Evolutionary conservation across 2,797 vertebrate species (phyloP).

Genomic region (Sebastes steindachneri): DNA sequence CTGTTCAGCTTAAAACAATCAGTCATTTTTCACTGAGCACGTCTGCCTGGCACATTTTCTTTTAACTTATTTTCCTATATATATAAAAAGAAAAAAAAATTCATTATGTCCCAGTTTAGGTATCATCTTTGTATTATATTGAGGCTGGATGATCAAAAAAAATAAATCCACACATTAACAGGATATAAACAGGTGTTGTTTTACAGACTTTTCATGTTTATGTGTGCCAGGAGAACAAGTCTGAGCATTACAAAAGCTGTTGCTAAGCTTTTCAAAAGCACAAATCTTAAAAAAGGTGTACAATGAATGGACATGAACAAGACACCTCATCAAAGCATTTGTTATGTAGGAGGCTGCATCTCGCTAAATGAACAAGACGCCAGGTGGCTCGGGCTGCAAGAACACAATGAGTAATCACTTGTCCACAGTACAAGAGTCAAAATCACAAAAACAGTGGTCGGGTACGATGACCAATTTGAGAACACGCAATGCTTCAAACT

Average conservation of each 20-base stretch:
- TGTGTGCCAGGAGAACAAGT: neutral
- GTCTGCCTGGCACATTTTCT: neutral
- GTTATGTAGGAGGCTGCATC: conserved; percentile 55
- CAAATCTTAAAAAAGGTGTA: conserved; percentile 12
- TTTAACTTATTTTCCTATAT: neutral
- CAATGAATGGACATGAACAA: conserved; percentile 3
- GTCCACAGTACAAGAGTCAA: conserved; percentile 28
- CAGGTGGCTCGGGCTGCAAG: conserved; percentile 47
- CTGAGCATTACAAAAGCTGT: neutral
- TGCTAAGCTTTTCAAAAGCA: conserved; percentile 2
- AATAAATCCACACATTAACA: neutral
- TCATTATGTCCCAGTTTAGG: too few species aligned
- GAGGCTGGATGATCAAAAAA: neutral
- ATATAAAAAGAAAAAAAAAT: neutral
- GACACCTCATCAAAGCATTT: conserved; percentile 43
- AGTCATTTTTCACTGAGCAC: neutral
- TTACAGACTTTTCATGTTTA: neutral
- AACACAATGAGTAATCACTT: conserved; percentile 52
- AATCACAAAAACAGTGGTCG: neutral
- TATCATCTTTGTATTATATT: neutral
- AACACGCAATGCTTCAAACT: neutral
- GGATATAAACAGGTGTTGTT: neutral
- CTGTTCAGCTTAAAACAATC: neutral
- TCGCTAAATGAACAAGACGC: conserved; percentile 40
- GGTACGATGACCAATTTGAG: neutral